Conservation (phyloP, 2,888 invertebrate species). For the Physocephala rufipes region DNA sequence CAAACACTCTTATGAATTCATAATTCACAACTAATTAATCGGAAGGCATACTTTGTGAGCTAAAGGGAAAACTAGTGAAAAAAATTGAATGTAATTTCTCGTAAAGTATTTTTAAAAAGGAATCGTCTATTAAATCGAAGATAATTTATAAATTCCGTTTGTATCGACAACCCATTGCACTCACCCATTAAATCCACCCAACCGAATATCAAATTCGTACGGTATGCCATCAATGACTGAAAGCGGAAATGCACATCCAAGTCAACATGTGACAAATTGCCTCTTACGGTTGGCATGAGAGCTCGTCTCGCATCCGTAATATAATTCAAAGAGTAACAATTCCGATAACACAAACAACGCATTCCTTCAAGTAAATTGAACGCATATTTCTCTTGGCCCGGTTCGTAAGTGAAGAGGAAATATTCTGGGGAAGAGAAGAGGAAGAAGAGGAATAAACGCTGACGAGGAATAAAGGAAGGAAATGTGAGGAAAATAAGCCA, state of each 20-base stretch:
- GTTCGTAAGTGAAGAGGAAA: constrained; percentile 55
- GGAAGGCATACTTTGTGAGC: too few species aligned
- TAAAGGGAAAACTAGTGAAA: too few species aligned
- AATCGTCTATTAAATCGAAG: too few species aligned
- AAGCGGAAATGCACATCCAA: constrained; percentile 66
- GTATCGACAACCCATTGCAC: constrained; percentile 32
- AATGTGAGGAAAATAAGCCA: constrained; percentile 24
- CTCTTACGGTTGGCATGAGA: constrained; percentile 53
- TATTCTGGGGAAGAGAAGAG: constrained; percentile 42
- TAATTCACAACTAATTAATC: too few species aligned
- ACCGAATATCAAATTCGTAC: constrained; percentile 66
- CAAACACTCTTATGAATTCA: too few species aligned
- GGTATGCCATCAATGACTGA: constrained; percentile 65
- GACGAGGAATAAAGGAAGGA: constrained; percentile 20
- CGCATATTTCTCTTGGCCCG: constrained; percentile 55
- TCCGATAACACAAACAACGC: constrained; percentile 62
- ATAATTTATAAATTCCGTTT: background rate
- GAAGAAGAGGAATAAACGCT: background rate
- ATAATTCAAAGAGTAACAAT: constrained; percentile 63
- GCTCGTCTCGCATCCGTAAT: constrained; percentile 57
- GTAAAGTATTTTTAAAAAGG: too few species aligned
- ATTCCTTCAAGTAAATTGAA: constrained; percentile 57
- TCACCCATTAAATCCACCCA: constrained; percentile 67
- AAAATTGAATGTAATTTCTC: too few species aligned
- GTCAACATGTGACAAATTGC: constrained; percentile 59